Conservation (phyloP, 2,113 vertebrate genomes). For the Aegithalos caudatus region DNA sequence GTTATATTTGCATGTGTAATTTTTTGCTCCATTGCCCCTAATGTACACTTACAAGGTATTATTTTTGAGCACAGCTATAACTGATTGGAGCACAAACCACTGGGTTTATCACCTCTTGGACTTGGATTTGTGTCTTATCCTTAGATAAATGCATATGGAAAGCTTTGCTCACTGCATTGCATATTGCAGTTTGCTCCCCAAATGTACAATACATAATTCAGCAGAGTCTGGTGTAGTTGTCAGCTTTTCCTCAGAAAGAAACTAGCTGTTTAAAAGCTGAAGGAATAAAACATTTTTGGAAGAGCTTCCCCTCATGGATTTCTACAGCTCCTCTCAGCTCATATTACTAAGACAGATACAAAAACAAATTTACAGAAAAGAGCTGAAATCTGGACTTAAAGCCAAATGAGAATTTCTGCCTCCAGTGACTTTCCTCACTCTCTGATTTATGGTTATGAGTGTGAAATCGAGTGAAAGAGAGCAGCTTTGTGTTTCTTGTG, state of each 20-base stretch:
- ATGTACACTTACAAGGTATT: conserved; percentile 54
- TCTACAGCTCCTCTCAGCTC: not conserved
- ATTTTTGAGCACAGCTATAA: conserved; percentile 45
- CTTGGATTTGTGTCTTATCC: conserved; percentile 37
- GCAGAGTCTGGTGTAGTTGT: conserved; percentile 10
- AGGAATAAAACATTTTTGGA: conserved; percentile 20
- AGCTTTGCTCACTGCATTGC: not conserved
- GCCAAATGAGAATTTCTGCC: not conserved
- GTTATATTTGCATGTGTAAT: conserved; percentile 62
- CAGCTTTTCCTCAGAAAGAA: conserved; percentile 46
- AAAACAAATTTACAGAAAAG: conserved; percentile 18
- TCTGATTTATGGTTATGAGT: not conserved
- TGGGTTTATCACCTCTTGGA: conserved; percentile 54
- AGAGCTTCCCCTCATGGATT: not conserved
- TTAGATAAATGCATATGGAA: conserved; percentile 16
- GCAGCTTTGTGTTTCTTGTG: not conserved
- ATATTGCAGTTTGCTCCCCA: conserved; percentile 16
- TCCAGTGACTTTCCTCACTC: not conserved
- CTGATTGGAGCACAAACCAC: conserved; percentile 39
- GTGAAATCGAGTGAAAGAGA: not conserved
- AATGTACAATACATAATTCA: conserved; percentile 47
- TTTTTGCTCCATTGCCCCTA: conserved; percentile 66
- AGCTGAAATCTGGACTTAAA: not conserved
- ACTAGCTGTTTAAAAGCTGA: conserved; percentile 38
- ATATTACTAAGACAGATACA: not conserved